Percentiles rank a stretch among this genome's conserved stretches.
phyloP scores from a whole-genome alignment of 1,140 invertebrate species.

The Ctenoplectra terminalis region DNA sequence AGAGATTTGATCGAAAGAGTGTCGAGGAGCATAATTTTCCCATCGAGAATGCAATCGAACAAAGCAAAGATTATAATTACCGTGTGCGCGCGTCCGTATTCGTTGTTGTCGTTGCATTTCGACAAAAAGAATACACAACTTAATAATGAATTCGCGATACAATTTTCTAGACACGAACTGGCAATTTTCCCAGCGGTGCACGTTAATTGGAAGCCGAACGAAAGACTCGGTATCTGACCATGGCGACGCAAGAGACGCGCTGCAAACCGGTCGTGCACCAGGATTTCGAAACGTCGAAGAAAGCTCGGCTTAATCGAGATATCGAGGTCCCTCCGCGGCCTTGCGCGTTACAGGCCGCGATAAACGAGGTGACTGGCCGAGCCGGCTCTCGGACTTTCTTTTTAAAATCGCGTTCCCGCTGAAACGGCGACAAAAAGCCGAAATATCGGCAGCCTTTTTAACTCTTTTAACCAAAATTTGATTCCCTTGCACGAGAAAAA shows the following conservation, averaged over 20 bases:
- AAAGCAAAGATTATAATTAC: no score
- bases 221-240: conserved; percentile 18
- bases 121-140: neutral
- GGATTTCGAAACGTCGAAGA: conserved; percentile 62
- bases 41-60: no score
- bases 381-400: conserved; percentile 50
- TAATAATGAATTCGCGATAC: neutral
- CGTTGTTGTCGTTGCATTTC: no score
- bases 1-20: no score
- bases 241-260: neutral
- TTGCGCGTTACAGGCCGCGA: conserved; percentile 55
- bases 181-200: neutral
- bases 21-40: no score
- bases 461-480: no score
- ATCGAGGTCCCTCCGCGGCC: conserved; percentile 62
- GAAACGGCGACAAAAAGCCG: no score
- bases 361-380: conserved; percentile 64
- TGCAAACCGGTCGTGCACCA: conserved; percentile 53
- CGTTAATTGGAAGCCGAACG: conserved; percentile 31
- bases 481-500: no score
- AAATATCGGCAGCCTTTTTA: neutral
- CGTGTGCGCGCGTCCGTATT: no score
- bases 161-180: neutral
- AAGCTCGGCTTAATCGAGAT: conserved; percentile 62
- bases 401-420: conserved; percentile 8